A percentile compares a stretch with the other conserved stretches of the same genome.
These are phyloP conservation scores for Coregonus sp. DNA, from an alignment of 2,797 vertebrate species.

Conservation along the genomic window DNA sequence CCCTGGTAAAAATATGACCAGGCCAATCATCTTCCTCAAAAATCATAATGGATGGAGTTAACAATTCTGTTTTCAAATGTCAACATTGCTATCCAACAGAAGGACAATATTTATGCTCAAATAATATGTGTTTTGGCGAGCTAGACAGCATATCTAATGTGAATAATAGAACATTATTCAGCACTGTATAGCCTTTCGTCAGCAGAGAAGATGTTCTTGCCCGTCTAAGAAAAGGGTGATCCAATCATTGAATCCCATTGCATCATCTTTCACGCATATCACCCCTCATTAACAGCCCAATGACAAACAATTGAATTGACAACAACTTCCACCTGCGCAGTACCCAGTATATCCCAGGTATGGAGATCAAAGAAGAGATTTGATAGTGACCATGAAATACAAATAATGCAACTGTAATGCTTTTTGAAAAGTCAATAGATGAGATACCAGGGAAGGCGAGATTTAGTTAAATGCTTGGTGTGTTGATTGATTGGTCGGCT, in stretches of 20 bases:
- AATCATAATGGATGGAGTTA: neutral
- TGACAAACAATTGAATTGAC: neutral
- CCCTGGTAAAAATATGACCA: too few relatives aligned
- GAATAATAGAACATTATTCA: neutral
- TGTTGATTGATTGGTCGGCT: neutral
- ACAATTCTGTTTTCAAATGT: neutral
- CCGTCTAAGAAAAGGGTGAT: neutral
- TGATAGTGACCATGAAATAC: neutral
- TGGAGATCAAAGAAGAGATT: neutral
- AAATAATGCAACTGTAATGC: neutral
- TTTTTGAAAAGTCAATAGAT: neutral
- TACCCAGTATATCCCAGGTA: neutral
- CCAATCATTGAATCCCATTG: neutral
- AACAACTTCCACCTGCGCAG: neutral
- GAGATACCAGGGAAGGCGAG: neutral
- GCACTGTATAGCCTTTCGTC: neutral
- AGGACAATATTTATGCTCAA: neutral
- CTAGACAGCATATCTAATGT: neutral
- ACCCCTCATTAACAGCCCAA: neutral
- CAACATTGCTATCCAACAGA: neutral
- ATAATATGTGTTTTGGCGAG: neutral
- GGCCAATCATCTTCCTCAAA: neutral
- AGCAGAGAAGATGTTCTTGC: neutral
- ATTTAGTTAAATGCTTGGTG: neutral
- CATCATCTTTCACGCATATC: neutral